These are phyloP conservation scores for Pseudomyrmex gracilis DNA, from an alignment of 1,140 invertebrate species.

Conservation along the genomic window DNA sequence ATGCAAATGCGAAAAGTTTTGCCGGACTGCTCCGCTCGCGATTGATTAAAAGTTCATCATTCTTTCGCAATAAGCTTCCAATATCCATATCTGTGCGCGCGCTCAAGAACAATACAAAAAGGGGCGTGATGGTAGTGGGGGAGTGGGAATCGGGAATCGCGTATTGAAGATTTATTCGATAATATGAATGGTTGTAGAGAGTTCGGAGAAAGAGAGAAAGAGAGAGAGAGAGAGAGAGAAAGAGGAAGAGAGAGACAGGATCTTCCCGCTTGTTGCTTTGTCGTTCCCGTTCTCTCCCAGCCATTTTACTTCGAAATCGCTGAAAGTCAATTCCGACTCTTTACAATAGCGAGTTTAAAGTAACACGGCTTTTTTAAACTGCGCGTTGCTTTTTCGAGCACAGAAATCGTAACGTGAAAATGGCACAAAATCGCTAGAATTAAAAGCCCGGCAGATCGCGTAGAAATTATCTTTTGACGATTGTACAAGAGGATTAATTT, in stretches of 20 bases:
- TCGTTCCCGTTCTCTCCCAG: slow-evolving; percentile 55
- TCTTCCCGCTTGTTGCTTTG: slow-evolving; percentile 55
- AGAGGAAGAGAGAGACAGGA: slow-evolving; percentile 4
- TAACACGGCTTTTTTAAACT: slow-evolving; percentile 48
- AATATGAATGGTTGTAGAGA: slow-evolving; percentile 28
- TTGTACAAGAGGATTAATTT: neutral
- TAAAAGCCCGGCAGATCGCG: slow-evolving; percentile 38
- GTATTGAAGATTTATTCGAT: slow-evolving; percentile 55
- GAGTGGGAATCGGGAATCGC: neutral
- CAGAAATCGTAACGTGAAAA: slow-evolving; percentile 22
- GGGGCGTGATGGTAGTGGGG: neutral
- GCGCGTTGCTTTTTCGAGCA: slow-evolving; percentile 3
- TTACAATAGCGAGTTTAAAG: slow-evolving; percentile 58
- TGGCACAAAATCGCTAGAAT: slow-evolving; percentile 17
- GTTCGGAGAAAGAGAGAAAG: slow-evolving; percentile 11
- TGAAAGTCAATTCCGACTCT: slow-evolving; percentile 57
- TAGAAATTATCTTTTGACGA: slow-evolving; percentile 17
- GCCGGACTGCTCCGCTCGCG: slow-evolving; percentile 32
- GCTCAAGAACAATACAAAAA: slow-evolving; percentile 55
- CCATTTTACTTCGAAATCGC: slow-evolving; percentile 51
- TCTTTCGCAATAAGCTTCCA: slow-evolving; percentile 54
- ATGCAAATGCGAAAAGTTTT: slow-evolving; percentile 44
- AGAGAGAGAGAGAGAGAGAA: neutral
- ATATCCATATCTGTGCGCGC: slow-evolving; percentile 50
- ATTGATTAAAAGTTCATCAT: slow-evolving; percentile 62